Evolutionary conservation across 2,888 invertebrate species (phyloP), one percentile per base, ranked within the genome.

Genomic region (Drosophila pseudotalamancana): DNA sequence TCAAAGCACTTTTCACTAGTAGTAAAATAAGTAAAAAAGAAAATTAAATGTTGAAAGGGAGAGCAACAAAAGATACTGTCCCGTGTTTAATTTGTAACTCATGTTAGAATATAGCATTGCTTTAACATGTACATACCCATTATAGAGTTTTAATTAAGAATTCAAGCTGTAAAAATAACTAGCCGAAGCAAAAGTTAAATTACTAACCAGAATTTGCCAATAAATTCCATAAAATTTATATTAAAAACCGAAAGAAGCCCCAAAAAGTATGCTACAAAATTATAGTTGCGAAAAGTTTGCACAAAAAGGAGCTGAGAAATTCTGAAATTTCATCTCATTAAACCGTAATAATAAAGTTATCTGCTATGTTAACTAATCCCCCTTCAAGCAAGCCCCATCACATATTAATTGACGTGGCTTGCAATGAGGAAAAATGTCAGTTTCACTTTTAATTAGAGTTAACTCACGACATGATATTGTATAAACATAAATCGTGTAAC

Each of bases 191-290:
- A 34, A 23, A 48, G 6, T 9, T 31, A 16, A 8, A 9, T 4
- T 29, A 29, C 8, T 29, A 12, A 14, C 25, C 49, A 6, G 12
- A 35, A 49, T 27, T 29, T 27, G 3, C 6, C 19, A 19, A 21
- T 25, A 14, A 54, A 54, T 25, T 54, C 25, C 34, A 8, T 27
- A 16, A 21, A 21, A 12, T 55, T 14, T n/a, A n/a, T 16, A 25
- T 31, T 2, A 1, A n/a, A n/a, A 23, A 18, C 9, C n/a, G 0
- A 4, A 27, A 9, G 11, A 12, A 3, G 23, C 43, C 29, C 68
- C 21, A 21, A 57, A 72, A 72, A 48, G 29, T 66, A 49, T 72
- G 72, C 67, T 49, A 72, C 6, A 5, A 0, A 32, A 57, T 57
- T 34, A 4, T 6, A 23, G 5, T 21, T 29, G 6, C 1, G 3